Conservation (phyloP, 2,113 vertebrate genomes). For the Ciconia maguari region DNA sequence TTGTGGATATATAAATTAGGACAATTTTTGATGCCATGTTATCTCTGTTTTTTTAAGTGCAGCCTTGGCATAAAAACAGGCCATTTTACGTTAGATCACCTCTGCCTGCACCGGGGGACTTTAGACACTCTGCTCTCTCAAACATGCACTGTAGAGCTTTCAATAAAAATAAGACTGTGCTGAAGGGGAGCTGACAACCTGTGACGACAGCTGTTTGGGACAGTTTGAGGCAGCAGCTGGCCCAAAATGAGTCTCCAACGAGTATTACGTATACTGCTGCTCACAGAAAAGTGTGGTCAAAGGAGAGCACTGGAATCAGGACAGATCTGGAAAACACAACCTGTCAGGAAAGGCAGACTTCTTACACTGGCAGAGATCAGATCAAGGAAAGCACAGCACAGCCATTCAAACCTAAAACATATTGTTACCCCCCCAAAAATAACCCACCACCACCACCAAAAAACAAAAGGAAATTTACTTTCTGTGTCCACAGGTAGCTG, state of each 20-base stretch:
- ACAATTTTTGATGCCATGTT: background rate
- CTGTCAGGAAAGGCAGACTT: background rate
- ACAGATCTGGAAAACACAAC: background rate
- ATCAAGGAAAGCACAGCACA: background rate
- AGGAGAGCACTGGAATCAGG: background rate
- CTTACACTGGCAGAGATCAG: background rate
- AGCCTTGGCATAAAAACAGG: background rate
- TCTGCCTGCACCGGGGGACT: background rate
- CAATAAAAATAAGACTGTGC: background rate
- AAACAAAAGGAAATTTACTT: background rate
- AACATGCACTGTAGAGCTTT: background rate
- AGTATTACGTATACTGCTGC: background rate
- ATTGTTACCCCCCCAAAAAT: background rate
- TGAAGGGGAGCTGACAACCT: background rate
- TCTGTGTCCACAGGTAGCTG: background rate
- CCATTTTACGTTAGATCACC: background rate
- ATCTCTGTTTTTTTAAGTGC: background rate
- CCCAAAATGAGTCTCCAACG: background rate
- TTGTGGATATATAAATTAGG: background rate
- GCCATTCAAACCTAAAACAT: background rate
- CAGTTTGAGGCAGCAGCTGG: background rate
- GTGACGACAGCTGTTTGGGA: background rate
- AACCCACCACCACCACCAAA: background rate
- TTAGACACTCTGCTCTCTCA: background rate
- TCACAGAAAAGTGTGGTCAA: background rate